Conservation (phyloP, 1,140 invertebrate genomes). For the Diorhabda sublineata region DNA sequence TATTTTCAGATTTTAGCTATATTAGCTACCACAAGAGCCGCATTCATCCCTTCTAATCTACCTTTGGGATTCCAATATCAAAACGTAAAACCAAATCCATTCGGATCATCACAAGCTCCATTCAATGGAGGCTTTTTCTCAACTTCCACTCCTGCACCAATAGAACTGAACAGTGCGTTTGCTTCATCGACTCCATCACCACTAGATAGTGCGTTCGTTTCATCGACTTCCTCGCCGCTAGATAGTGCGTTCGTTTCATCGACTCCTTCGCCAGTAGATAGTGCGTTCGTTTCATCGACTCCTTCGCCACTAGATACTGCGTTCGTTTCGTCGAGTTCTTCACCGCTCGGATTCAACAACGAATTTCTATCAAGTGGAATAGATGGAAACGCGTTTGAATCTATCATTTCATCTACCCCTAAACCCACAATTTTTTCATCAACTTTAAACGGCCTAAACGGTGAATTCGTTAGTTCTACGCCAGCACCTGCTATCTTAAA, state of each 20-base stretch:
- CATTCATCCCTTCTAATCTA: no score
- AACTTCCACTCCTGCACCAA: not conserved
- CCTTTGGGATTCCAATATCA: no score
- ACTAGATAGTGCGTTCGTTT: not conserved
- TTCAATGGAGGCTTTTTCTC: slow-evolving; percentile 3
- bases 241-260: not conserved
- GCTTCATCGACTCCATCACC: slow-evolving; percentile 15
- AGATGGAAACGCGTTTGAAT: not conserved
- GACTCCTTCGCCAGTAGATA: not conserved
- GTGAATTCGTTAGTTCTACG: not conserved
- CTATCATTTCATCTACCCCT: not conserved
- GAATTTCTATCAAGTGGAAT: not conserved
- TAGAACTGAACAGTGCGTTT: not conserved
- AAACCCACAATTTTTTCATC: not conserved
- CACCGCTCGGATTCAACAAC: not conserved
- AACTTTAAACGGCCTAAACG: not conserved
- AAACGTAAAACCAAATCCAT: no score
- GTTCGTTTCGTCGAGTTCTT: not conserved
- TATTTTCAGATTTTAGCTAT: no score
- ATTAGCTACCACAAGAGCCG: no score
- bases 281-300: not conserved
- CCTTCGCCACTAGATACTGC: not conserved
- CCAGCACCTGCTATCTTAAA: not conserved
- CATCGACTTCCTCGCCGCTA: not conserved
- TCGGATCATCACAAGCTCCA: not conserved